Evolutionary conservation across 2,113 vertebrate species (phyloP), one percentile per base, ranked within the genome.

Genomic region (Cochlearius cochlearius): DNA sequence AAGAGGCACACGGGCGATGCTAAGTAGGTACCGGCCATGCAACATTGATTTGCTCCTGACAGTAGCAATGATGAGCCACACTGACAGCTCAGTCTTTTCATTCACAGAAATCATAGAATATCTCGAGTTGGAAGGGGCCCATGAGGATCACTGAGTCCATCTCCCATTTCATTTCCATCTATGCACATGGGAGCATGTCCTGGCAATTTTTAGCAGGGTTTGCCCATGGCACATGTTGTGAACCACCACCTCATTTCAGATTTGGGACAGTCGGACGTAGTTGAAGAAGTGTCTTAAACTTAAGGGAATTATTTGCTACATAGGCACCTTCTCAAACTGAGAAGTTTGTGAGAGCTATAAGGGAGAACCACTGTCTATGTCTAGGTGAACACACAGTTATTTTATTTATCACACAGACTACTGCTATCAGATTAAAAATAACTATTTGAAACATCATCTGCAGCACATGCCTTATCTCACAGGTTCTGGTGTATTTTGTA

Each of bases 351-450:
- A 67, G 74, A 88, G 25, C 11, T 88, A 39, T 27, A 82, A 66
- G 50, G 52, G 30, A 85, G 30, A 91, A 68, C 10, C 15, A 34
- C 38, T 2, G 3, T 41, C 59, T 86, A 22, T 69, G 50, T 66
- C 86, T 76, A 91, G 66, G 55, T 38, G 76, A 83, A 80, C 41
- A 30, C 12, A 13, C 6, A 74, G 79, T 78, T 45, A 60, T 93
- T 92, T 92, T 90, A 90, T 94, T 95, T 95, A 90, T 90, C 72
- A 86, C 49, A 22, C 19, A 79, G 43, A 45, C n/a, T 90, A 77
- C 20, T 52, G n/a, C 85, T 66, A 91, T 82, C 81, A 88, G 39
- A 74, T 94, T 77, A 82, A 85, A 94, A 95, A 87, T 56, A 84
- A 66, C 87, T 38, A 4, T 34, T 69, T 73, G 71, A 88, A 88